Percentiles rank a stretch among this genome's conserved stretches.
These are phyloP conservation scores for Thymelicus acteon DNA, from an alignment of 2,888 invertebrate genomes.

Conservation along the genomic window DNA sequence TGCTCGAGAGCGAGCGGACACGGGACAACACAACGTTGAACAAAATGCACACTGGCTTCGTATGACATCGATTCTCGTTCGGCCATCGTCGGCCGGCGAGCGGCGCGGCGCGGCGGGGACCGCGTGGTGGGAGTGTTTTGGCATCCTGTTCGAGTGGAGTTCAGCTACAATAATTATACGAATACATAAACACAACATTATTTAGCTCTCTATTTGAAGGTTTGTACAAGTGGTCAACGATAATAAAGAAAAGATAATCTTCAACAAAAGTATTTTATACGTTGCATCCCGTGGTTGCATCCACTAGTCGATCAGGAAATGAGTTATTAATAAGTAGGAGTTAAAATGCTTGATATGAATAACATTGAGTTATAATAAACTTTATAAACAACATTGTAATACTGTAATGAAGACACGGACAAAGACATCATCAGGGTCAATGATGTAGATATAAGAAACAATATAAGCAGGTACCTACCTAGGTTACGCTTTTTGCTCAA, in stretches of 20 bases:
- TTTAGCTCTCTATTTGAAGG: constrained; percentile 10
- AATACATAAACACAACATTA: constrained; percentile 12
- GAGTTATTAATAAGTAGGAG: too few relatives aligned
- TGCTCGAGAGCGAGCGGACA: constrained; percentile 54
- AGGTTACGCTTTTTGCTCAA: not conserved
- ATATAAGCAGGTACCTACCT: too few relatives aligned
- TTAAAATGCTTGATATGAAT: too few relatives aligned
- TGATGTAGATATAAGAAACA: too few relatives aligned
- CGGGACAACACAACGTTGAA: constrained; percentile 49
- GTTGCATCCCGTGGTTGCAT: not conserved
- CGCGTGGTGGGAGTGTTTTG: constrained; percentile 56
- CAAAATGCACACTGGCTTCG: constrained; percentile 56
- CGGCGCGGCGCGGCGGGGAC: constrained; percentile 56
- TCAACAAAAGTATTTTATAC: too few relatives aligned
- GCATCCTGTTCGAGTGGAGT: constrained; percentile 35
- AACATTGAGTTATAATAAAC: too few relatives aligned
- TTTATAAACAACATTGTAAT: too few relatives aligned
- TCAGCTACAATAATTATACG: constrained; percentile 12
- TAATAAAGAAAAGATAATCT: not conserved
- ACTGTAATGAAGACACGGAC: too few relatives aligned
- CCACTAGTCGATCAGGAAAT: not conserved
- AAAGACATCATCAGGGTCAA: too few relatives aligned
- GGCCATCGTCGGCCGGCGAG: constrained; percentile 58
- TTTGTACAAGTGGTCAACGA: not conserved
- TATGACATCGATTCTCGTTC: constrained; percentile 77